Evolutionary conservation across 2,113 vertebrate genomes (phyloP).

Genomic region (Salvelinus namaycush): DNA sequence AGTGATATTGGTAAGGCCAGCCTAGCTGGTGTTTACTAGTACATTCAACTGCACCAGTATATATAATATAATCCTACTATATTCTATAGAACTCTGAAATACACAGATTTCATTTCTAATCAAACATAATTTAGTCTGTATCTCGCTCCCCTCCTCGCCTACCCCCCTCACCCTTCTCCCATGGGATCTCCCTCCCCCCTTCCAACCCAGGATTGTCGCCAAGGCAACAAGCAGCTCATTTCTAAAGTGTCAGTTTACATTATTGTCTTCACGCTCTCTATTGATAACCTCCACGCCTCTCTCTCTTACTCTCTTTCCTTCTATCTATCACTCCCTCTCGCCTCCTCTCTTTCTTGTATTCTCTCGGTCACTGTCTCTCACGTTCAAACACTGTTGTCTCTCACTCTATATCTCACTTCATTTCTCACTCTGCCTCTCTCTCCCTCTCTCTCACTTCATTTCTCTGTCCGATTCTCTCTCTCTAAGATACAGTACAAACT

Average conservation of each 20-base stretch:
- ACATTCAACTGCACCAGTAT: no score
- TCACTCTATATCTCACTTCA: neutral
- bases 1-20: neutral
- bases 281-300: slow-evolving; percentile 78
- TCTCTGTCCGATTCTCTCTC: no score
- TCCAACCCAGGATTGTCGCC: slow-evolving; percentile 92
- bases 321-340: neutral
- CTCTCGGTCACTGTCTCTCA: slow-evolving; percentile 15
- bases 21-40: no score
- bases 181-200: slow-evolving; percentile 68
- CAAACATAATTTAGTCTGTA: slow-evolving; percentile 97
- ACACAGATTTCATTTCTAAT: slow-evolving; percentile 83
- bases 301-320: slow-evolving; percentile 32
- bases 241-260: slow-evolving; percentile 99
- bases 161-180: slow-evolving; percentile 61
- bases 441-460: neutral
- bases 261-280: slow-evolving; percentile 99
- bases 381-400: slow-evolving; percentile 18
- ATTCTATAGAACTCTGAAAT: no score
- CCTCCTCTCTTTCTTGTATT: no score
- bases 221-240: slow-evolving; percentile 98
- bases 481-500: neutral
- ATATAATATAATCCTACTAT: no score
- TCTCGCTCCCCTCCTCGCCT: slow-evolving; percentile 74
- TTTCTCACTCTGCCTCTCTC: neutral